phyloP scores from a whole-genome alignment of 2,888 invertebrate genomes.

The Temnothorax unifasciatus region DNA sequence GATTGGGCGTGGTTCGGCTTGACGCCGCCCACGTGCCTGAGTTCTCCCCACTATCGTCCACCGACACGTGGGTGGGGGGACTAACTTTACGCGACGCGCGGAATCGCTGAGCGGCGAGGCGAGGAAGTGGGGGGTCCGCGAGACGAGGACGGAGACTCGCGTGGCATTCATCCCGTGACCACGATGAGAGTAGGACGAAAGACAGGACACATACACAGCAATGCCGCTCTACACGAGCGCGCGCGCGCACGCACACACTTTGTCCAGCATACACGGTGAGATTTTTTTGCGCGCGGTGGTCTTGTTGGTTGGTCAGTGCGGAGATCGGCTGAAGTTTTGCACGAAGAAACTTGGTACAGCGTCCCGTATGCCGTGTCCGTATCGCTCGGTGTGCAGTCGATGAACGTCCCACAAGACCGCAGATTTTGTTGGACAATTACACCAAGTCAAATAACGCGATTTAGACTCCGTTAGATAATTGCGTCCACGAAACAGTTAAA shows the following conservation, averaged over 20 bases:
- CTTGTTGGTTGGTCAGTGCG: conserved; percentile 28
- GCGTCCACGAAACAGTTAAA: not conserved
- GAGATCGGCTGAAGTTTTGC: conserved; percentile 26
- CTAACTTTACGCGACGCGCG: conserved; percentile 60
- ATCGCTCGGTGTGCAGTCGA: conserved; percentile 14
- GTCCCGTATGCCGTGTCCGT: conserved; percentile 19
- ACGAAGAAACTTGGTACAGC: conserved; percentile 18
- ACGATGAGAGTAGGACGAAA: conserved; percentile 73
- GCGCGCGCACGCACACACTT: not conserved
- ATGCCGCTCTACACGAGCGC: conserved; percentile 51
- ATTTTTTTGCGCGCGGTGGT: conserved; percentile 36
- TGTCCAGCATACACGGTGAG: conserved; percentile 51
- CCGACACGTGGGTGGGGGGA: conserved; percentile 29
- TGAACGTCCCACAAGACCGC: conserved; percentile 5
- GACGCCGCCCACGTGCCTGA: conserved; percentile 76
- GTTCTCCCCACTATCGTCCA: conserved; percentile 39
- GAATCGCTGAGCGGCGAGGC: conserved; percentile 53
- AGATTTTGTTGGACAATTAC: conserved; percentile 34
- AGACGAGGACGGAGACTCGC: conserved; percentile 76
- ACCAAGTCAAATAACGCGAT: not conserved
- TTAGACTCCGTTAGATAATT: not conserved
- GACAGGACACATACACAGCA: conserved; percentile 45
- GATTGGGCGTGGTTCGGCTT: conserved; percentile 76
- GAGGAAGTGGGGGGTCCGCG: conserved; percentile 68
- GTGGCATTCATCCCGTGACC: conserved; percentile 75